Evolutionary conservation across 2,888 invertebrate species (phyloP), one percentile per base, ranked within the genome.

Genomic region (Mimumesa dahlbomi): DNA sequence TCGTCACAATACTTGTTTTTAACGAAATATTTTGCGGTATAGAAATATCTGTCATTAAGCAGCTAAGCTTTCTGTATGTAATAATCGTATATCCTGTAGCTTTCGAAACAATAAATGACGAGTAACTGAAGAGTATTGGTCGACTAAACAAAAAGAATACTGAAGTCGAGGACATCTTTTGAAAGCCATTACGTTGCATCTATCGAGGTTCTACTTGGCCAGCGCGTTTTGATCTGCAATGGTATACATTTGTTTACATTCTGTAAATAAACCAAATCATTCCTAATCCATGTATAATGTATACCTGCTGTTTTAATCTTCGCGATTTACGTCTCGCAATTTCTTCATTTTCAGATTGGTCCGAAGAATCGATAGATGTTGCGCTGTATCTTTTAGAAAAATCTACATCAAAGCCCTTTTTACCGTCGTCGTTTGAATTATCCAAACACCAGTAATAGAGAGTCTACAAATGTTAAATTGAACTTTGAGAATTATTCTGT

Each of bases 351-450:
- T 85, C 84, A 0, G 84, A 83, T 31, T 75, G 53, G 22, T 84
- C 84, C 18, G 79, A 59, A 1, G 85, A 84, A 65, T 85, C 85
- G 22, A 83, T 74, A 2, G 84, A 85, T 1, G 82, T 81, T 7
- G 71, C 69, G 36, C 85, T 75, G 18, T 42, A 16, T 18, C 14
- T 84, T 49, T 75, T 77, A 57, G 68, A 7, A 13, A 42, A 34
- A 54, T 66, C 73, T 13, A 61, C 46, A 34, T 74, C 62, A 31
- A 73, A 69, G 3, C 43, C 53, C n/a, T 16, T 45, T n/a, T 4
- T 29, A 14, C 45, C 5, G 18, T 31, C 16, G 6, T 21, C 38
- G 22, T 13, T 6, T 2, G 57, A 22, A 49, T 52, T 49, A 21
- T 75, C 63, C 6, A 19, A 42, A 22, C 68, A 74, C 81, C 80